A percentile compares a stretch with the other conserved stretches of the same genome.
phyloP scores from a whole-genome alignment of 2,113 vertebrate species.

The Hydrochoerus hydrochaeris region DNA sequence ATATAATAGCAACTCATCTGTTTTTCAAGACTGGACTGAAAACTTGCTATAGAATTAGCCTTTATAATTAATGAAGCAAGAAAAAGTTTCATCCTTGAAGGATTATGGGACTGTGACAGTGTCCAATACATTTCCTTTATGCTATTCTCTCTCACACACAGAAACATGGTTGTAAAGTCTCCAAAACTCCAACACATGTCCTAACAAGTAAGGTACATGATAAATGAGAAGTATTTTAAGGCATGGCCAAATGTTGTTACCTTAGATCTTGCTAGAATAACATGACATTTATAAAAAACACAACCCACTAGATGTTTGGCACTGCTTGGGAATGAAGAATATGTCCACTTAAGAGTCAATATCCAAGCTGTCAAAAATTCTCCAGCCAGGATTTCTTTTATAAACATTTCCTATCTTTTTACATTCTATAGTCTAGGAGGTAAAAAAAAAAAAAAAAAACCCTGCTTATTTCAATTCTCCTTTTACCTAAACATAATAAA shows the following conservation, averaged over 20 bases:
- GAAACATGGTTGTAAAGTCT: constrained; percentile 6
- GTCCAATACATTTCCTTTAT: background rate
- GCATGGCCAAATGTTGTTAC: constrained; percentile 21
- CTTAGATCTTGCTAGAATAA: constrained; percentile 70
- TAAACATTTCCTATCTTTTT: constrained; percentile 66
- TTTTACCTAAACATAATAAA: constrained; percentile 52
- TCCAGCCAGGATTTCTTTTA: constrained; percentile 61
- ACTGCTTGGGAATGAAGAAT: constrained; percentile 61
- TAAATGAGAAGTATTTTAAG: constrained; percentile 59
- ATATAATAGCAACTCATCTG: background rate
- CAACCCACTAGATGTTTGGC: constrained; percentile 64
- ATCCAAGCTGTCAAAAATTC: constrained; percentile 58
- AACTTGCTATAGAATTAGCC: background rate
- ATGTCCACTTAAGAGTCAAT: constrained; percentile 63
- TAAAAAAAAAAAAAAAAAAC: constrained; percentile 64
- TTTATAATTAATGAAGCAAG: background rate
- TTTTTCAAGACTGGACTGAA: background rate
- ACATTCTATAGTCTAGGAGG: constrained; percentile 40
- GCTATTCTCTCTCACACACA: background rate
- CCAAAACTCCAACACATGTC: background rate
- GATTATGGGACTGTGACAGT: background rate
- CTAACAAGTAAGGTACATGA: constrained; percentile 60
- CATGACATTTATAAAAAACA: constrained; percentile 76
- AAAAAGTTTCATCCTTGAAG: background rate
- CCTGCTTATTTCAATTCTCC: constrained; percentile 48